Evolutionary conservation across 2,888 invertebrate species (phyloP).

Genomic region (Drosophila paranaensis): DNA sequence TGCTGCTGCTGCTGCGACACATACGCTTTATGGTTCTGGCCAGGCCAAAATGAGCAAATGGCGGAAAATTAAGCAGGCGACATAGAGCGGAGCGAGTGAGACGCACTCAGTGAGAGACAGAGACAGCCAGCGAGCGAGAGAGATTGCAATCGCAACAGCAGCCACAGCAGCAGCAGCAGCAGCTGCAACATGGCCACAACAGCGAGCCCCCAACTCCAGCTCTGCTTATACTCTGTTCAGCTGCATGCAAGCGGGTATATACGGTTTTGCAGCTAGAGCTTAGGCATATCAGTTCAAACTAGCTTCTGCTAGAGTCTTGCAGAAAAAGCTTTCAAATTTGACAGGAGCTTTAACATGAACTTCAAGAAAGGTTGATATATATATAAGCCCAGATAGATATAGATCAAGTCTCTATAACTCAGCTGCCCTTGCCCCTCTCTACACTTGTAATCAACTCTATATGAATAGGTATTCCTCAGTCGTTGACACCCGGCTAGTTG

Average conservation of each 20-base stretch:
- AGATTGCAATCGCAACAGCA: conserved; percentile 74
- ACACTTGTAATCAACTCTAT: too few species aligned
- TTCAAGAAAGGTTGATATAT: background rate
- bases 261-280: background rate
- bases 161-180: conserved; percentile 35
- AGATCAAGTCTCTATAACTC: too few species aligned
- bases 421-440: too few species aligned
- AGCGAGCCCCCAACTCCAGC: conserved; percentile 26
- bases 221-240: background rate
- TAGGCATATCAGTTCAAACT: too few species aligned
- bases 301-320: too few species aligned
- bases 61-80: conserved; percentile 73
- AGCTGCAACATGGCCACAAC: conserved; percentile 54
- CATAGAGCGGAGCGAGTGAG: conserved; percentile 5
- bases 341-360: background rate
- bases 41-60: conserved; percentile 69
- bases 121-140: background rate
- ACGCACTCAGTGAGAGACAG: conserved; percentile 7
- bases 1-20: conserved; percentile 41
- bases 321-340: background rate
- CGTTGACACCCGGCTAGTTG: background rate
- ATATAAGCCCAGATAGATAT: too few species aligned
- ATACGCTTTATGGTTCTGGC: conserved; percentile 67
- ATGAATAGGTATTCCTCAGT: background rate
- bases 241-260: background rate